Evolutionary conservation across 2,113 vertebrate genomes (phyloP), one percentile per base, ranked within the genome.

Genomic region (Poecile atricapillus): DNA sequence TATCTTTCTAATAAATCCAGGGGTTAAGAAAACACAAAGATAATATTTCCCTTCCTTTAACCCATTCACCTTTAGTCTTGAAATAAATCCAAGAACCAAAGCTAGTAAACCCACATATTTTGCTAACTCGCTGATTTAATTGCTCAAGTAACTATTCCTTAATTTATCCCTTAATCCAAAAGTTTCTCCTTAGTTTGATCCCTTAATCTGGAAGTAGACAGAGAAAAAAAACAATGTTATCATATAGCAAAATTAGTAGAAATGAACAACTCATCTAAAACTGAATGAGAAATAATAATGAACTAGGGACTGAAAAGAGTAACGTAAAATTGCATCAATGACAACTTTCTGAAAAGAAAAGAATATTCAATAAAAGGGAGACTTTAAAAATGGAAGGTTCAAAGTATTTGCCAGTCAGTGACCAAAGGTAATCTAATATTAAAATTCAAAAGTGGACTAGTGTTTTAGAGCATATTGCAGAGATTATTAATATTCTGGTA

Each of bases 21-120:
- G 75, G 94, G 91, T 95, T 96, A 95, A 83, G 59, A 95, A 94
- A 96, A 91, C 85, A 94, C 19, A 73, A 88, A 95, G 81, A 82
- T 87, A 87, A 39, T 95, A 94, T 94, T 94, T 93, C 84, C 55
- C 27, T 91, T 95, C 55, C 55, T 88, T 93, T 90, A 68, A 89
- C 76, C 85, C 22, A 6, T 80, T 91, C 87, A 85, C 82, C 67
- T 94, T 88, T 90, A 75, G 39, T 90, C 35, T 59, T 89, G 35
- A 91, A 94, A 44, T 70, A 77, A 80, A 35, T 37, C 39, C n/a
- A 74, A 77, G 33, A 85, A 88, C 19, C 17, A 86, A 95, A 89
- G 27, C 18, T 50, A 55, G 35, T 58, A 90, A 93, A 88, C 83
- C 43, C 33, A 86, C 11, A 5, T 75, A 82, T 82, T 94, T 79